A percentile compares a stretch with the other conserved stretches of the same genome.
phyloP scores from a whole-genome alignment of 2,888 invertebrate species.

The Augiades crinisus region DNA sequence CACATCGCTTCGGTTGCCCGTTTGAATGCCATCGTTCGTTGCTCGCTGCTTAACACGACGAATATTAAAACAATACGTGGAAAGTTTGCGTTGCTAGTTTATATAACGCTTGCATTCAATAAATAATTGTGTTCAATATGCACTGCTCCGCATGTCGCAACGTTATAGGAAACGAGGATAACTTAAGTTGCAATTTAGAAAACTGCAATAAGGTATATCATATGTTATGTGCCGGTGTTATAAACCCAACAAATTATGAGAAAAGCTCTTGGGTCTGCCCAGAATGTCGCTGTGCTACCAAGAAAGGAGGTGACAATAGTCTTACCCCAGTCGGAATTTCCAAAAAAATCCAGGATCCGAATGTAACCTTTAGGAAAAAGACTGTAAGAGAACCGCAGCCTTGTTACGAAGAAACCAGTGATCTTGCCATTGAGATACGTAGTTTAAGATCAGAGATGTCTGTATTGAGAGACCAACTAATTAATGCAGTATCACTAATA shows the following conservation, averaged over 20 bases:
- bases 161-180: neutral
- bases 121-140: neutral
- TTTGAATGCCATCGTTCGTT: no score
- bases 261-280: constrained; percentile 3
- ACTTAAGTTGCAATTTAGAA: neutral
- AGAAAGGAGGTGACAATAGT: constrained; percentile 8
- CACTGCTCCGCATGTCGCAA: constrained; percentile 4
- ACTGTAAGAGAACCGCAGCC: neutral
- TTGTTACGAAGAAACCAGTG: neutral
- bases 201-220: neutral
- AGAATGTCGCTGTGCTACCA: constrained; percentile 2
- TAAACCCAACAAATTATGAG: neutral
- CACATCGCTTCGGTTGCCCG: no score
- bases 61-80: no score
- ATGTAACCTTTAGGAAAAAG: constrained; percentile 10
- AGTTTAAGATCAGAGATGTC: constrained; percentile 3
- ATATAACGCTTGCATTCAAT: no score
- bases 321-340: constrained; percentile 5
- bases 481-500: neutral
- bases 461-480: constrained; percentile 1
- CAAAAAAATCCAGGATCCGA: neutral
- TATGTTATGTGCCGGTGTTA: neutral
- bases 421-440: neutral
- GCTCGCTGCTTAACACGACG: neutral
- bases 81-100: no score